A percentile compares a stretch with the other conserved stretches of the same genome.
Evolutionary conservation across 2,888 invertebrate genomes (phyloP).

Genomic region (Lasioglossum leucozonium): DNA sequence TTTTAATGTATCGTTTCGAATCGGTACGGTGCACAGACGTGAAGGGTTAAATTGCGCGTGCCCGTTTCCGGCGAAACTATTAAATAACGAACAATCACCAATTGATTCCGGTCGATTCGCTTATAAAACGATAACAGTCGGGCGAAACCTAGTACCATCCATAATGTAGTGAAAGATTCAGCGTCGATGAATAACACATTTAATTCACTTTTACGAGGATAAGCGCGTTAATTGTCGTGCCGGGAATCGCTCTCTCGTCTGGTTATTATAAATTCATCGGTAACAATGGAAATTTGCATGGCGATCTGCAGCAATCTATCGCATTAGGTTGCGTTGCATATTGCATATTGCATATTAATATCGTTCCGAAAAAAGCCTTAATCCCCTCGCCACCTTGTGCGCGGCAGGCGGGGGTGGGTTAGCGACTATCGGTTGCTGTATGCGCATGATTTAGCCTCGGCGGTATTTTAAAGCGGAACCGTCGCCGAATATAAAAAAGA

Average conservation of each 20-base stretch:
- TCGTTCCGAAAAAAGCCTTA: slow-evolving; percentile 5
- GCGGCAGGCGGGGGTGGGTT: background rate
- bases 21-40: background rate
- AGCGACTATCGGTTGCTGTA: background rate
- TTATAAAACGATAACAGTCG: background rate
- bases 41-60: background rate
- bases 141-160: background rate
- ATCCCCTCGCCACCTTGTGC: background rate
- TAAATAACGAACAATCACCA: background rate
- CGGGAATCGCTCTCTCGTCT: background rate
- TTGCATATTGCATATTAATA: slow-evolving; percentile 12
- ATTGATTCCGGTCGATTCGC: background rate
- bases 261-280: slow-evolving; percentile 10
- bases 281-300: slow-evolving; percentile 14
- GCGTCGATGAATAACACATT: slow-evolving; percentile 12
- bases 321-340: slow-evolving; percentile 18
- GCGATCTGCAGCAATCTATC: slow-evolving; percentile 3
- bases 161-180: background rate
- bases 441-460: background rate
- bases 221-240: background rate
- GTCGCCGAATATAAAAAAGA: background rate
- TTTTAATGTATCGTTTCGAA: background rate
- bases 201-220: slow-evolving; percentile 12
- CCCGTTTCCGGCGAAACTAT: background rate
- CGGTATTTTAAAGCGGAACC: background rate